Conservation (phyloP, 64 coral and sea anemone species). For the Montipora cactus region DNA sequence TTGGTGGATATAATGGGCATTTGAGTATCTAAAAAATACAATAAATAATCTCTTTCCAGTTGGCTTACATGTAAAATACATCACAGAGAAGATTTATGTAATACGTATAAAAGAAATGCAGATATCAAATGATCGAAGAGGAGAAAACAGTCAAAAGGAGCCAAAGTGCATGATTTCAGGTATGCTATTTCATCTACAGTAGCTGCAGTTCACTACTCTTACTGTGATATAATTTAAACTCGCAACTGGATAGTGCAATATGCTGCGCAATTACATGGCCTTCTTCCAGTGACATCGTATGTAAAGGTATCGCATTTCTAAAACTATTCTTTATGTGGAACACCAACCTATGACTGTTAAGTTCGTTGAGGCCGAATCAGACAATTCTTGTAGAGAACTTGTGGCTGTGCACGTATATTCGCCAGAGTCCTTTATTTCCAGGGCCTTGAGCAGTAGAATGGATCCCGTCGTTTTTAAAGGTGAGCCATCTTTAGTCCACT, state of each 20-base stretch:
- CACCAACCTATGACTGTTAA: conserved; percentile 48
- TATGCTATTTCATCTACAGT: no score
- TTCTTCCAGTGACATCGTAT: no score
- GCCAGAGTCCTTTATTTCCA: conserved; percentile 47
- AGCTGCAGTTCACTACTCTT: no score
- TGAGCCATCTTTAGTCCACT: conserved; percentile 56
- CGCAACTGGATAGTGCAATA: no score
- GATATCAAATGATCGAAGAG: no score
- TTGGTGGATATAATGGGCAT: conserved; percentile 1
- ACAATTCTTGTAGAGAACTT: conserved; percentile 31
- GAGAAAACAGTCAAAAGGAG: no score
- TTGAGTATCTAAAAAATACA: background rate
- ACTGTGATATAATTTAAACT: no score
- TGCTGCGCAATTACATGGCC: no score
- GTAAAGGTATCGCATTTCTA: no score
- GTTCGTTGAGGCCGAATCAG: conserved; percentile 22
- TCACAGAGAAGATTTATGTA: background rate
- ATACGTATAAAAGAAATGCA: no score
- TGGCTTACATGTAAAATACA: background rate
- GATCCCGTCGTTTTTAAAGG: background rate
- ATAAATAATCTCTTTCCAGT: background rate
- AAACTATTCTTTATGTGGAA: background rate
- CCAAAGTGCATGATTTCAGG: no score
- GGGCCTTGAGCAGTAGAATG: background rate
- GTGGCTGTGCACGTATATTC: conserved; percentile 73